Base-by-base conservation (phyloP, 2,888 invertebrate species). In the Oxycera nigricornis region DNA sequence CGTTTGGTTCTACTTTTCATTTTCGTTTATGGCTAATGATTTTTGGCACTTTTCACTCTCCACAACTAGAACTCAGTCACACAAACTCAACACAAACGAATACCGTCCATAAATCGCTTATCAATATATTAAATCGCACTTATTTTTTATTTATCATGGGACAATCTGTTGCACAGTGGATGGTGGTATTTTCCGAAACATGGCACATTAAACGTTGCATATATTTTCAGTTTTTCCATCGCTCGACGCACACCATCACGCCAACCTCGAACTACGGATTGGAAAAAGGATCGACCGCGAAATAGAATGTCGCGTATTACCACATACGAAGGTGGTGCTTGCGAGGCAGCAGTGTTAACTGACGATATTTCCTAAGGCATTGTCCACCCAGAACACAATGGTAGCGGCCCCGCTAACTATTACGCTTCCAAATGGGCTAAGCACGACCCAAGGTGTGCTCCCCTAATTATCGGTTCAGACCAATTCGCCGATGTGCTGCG, bases 1-100 rank as follows among this genome's bases (percentile, higher is more conserved):
- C 77, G 78, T 79, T 79, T 80, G 61, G 78, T 78, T 62, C 80
- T 78, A 79, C 78, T 79, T 79, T 79, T 80, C 80, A 80, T 80
- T 76, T 73, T 79, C 75, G 75, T 22, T n/a, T 17, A 24, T 46
- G 46, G 14, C 11, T 46, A n/a, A 2, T 7, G 17, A 35, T 35
- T 35, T 35, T 72, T 72, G 55, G 59, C 72, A 72, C 72, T 55
- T 70, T 20, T 50, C 22, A 17, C n/a, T 11, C 17, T 46, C 20
- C 52, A 52, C 52, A 22, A 20, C n/a, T n/a, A n/a, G n/a, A n/a
- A n/a, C n/a, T n/a, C n/a, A n/a, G n/a, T n/a, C n/a, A n/a, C n/a
- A n/a, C n/a, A n/a, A n/a, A n/a, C n/a, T n/a, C n/a, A n/a, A n/a
- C n/a, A n/a, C n/a, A n/a, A n/a, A n/a, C n/a, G n/a, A n/a, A n/a